Evolutionary conservation across 1,140 invertebrate genomes (phyloP).

Genomic region (Zaprionus ghesquierei): DNA sequence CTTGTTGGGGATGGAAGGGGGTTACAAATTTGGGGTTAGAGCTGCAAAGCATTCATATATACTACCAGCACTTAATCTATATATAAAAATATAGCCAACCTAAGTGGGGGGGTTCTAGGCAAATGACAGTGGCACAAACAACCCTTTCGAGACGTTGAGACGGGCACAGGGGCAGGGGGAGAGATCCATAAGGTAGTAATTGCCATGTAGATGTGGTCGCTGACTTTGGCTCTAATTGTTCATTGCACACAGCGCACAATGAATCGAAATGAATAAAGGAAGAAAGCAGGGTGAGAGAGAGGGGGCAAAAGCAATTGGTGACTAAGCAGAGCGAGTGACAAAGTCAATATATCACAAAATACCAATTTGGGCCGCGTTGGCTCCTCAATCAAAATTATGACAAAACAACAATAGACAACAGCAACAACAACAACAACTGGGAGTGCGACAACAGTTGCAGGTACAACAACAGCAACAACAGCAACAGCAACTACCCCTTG

Average conservation of each 20-base stretch:
- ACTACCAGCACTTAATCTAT: constrained; percentile 10
- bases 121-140: constrained; percentile 64
- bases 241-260: constrained; percentile 10
- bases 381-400: constrained; percentile 81
- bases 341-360: constrained; percentile 81
- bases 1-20: constrained; percentile 25
- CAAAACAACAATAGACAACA: constrained; percentile 49
- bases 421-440: constrained; percentile 14
- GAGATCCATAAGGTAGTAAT: constrained; percentile 63
- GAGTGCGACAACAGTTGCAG: constrained; percentile 10
- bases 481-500: constrained; percentile 43
- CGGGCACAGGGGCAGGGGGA: constrained; percentile 2
- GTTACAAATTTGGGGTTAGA: constrained; percentile 3
- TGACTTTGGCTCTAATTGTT: constrained; percentile 56
- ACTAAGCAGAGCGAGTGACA: constrained; percentile 68
- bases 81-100: not conserved
- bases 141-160: constrained; percentile 60
- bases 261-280: not conserved
- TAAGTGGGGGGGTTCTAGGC: not conserved
- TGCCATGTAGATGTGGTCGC: constrained; percentile 62
- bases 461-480: constrained; percentile 26
- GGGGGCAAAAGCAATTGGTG: constrained; percentile 29
- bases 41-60: not conserved
- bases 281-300: not conserved
- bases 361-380: constrained; percentile 70